Evolutionary conservation across 2,797 vertebrate genomes (phyloP), one percentile per base, ranked within the genome.

Genomic region (Myotis findleyi): DNA sequence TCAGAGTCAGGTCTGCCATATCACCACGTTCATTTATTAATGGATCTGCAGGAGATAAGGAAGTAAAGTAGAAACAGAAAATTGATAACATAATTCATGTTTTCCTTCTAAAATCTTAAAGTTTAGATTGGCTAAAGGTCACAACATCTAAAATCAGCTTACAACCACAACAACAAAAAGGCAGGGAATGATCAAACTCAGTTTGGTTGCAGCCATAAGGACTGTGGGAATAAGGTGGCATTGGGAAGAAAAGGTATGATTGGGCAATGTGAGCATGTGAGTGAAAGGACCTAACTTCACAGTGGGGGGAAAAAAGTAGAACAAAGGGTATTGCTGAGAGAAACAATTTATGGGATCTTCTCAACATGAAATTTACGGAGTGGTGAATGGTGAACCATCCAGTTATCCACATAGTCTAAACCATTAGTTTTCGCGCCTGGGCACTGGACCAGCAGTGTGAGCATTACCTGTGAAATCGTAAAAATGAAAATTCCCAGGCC

Each of bases 71-170:
- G 64, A 57, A 81, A 66, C 77, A 85, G 36, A 21, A 82, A 92
- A 88, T 17, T 62, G 76, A 25, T 84, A 93, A 87, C 17, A 68
- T 73, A 73, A 86, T 69, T 90, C 16, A 57, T 16, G 7, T 73
- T 94, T 85, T 71, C 83, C 73, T 85, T 90, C 17, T 66, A 83
- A 92, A 80, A 86, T 93, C 30, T 89, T 53, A 51, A 94, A 75
- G 25, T 87, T 94, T 95, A 55, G 41, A 30, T 82, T 33, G 21
- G 33, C 38, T 85, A 64, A 89, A 69, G 76, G 66, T 75, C 55
- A 49, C 6, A 73, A 51, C 66, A 91, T 33, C 36, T 25, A n/a
- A 62, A 80, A 85, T 55, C 13, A 73, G 59, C 8, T 92, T 92
- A 75, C 4, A 88, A 47, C 8, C 72, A 88, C 44, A 64, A 76